phyloP scores from a whole-genome alignment of 53 echinoderm and acorn worm species.

The Pentamera pediparva region DNA sequence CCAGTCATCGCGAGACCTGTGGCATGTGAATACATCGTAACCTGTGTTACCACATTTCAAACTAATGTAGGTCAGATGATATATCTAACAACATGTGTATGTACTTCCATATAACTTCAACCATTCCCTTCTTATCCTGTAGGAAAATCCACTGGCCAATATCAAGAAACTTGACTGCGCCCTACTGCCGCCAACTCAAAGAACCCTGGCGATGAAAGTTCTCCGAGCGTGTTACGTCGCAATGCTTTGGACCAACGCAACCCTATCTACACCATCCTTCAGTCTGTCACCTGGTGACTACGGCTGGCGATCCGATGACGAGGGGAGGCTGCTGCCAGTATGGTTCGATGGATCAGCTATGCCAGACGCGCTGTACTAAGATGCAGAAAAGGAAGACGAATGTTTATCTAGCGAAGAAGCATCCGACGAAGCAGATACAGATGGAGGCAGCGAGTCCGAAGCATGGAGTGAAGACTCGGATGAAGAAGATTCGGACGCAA shows the following conservation, averaged over 20 bases:
- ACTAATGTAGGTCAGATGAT: too few species aligned
- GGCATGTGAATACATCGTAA: too few species aligned
- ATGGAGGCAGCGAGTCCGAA: background rate
- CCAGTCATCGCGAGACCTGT: too few species aligned
- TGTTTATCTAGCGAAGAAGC: background rate
- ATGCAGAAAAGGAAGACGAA: background rate
- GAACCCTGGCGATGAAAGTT: constrained; percentile 22
- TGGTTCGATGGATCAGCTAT: background rate
- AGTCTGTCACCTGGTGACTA: background rate
- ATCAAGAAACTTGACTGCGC: constrained; percentile 46
- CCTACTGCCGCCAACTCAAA: constrained; percentile 31
- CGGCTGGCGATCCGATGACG: background rate
- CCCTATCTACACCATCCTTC: background rate
- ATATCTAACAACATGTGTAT: too few species aligned
- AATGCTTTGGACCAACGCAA: background rate
- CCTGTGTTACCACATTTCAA: too few species aligned
- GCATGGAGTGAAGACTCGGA: background rate
- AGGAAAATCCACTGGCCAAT: constrained; percentile 46
- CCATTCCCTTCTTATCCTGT: background rate
- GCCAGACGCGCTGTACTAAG: background rate
- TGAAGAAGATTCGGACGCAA: background rate
- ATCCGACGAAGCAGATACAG: background rate
- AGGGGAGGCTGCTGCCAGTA: background rate
- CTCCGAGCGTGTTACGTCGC: background rate
- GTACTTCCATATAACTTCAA: background rate